Evolutionary conservation across 2,113 vertebrate species (phyloP).

Genomic region (Poeciliopsis turrubarensis): DNA sequence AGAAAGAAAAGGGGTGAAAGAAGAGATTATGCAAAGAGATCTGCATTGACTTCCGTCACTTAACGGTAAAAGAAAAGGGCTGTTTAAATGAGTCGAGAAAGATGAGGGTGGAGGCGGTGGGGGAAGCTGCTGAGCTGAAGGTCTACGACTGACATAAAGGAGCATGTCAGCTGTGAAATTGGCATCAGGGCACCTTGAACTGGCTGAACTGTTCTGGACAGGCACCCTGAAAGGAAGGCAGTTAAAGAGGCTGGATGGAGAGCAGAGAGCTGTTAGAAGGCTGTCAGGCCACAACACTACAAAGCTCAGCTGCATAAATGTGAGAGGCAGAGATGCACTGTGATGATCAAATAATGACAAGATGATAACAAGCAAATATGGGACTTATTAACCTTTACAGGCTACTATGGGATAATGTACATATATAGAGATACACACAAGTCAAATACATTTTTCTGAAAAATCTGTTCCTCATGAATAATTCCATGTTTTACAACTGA

Average conservation of each 20-base stretch:
- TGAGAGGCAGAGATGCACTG: not conserved
- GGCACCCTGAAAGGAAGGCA: slow-evolving; percentile 28
- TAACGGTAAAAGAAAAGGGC: slow-evolving; percentile 15
- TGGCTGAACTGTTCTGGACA: slow-evolving; percentile 56
- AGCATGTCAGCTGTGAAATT: slow-evolving; percentile 76
- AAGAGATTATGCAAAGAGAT: slow-evolving; percentile 28
- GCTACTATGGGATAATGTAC: not conserved
- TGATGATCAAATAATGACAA: slow-evolving; percentile 20
- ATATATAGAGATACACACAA: too few species aligned
- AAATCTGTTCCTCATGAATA: slow-evolving; percentile 1
- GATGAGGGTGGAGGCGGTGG: slow-evolving; percentile 7
- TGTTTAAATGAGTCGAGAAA: slow-evolving; percentile 48
- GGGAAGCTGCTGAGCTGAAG: slow-evolving; percentile 23
- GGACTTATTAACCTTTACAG: slow-evolving; percentile 21
- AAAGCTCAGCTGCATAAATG: slow-evolving; percentile 23
- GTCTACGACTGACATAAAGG: slow-evolving; percentile 65
- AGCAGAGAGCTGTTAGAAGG: slow-evolving; percentile 16
- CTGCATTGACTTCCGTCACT: slow-evolving; percentile 26
- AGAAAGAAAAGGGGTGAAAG: not conserved
- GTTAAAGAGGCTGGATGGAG: slow-evolving; percentile 29
- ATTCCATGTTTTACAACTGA: slow-evolving; percentile 5
- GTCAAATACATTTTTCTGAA: slow-evolving; percentile 3
- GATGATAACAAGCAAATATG: slow-evolving; percentile 8
- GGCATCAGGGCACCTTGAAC: slow-evolving; percentile 72
- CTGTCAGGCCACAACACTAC: slow-evolving; percentile 21